phyloP scores from a whole-genome alignment of 2,797 vertebrate species.

The Danio aesculapii region DNA sequence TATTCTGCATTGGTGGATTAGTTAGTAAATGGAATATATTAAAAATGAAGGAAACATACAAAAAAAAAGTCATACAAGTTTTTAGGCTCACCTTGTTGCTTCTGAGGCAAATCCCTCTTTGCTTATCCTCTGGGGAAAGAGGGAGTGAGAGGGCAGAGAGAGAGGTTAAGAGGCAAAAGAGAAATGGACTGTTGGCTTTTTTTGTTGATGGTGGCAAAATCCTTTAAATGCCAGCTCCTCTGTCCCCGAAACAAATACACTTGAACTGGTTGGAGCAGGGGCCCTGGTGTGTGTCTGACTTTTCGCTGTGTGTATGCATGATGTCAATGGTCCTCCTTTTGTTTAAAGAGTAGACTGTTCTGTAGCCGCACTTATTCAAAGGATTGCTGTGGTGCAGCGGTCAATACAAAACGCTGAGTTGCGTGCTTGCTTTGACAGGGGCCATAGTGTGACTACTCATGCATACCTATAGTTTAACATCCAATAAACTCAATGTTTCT shows the following conservation, averaged over 20 bases:
- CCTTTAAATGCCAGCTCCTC: slow-evolving; percentile 65
- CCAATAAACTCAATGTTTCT: not conserved
- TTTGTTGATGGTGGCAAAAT: slow-evolving; percentile 82
- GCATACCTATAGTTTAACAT: slow-evolving; percentile 57
- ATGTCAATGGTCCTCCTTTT: slow-evolving; percentile 65
- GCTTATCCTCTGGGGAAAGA: slow-evolving; percentile 68
- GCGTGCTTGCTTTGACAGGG: slow-evolving; percentile 74
- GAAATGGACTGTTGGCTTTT: slow-evolving; percentile 69
- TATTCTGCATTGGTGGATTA: not conserved
- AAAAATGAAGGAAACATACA: not conserved
- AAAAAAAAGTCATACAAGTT: not conserved
- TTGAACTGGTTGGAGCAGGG: slow-evolving; percentile 68
- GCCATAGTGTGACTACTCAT: slow-evolving; percentile 42
- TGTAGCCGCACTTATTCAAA: slow-evolving; percentile 77
- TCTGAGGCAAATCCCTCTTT: slow-evolving; percentile 69
- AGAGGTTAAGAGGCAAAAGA: slow-evolving; percentile 64
- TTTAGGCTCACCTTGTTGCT: slow-evolving; percentile 74
- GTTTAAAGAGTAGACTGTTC: slow-evolving; percentile 71
- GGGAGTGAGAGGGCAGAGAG: slow-evolving; percentile 61
- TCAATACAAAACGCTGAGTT: slow-evolving; percentile 82
- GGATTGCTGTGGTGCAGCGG: slow-evolving; percentile 73
- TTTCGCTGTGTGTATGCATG: slow-evolving; percentile 50
- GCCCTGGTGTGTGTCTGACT: slow-evolving; percentile 60
- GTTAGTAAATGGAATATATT: not conserved
- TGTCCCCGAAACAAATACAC: slow-evolving; percentile 62